A percentile compares a stretch with the other conserved stretches of the same genome.
These are phyloP conservation scores for Mimumesa dahlbomi DNA, from an alignment of 2,888 invertebrate genomes.

Conservation along the genomic window DNA sequence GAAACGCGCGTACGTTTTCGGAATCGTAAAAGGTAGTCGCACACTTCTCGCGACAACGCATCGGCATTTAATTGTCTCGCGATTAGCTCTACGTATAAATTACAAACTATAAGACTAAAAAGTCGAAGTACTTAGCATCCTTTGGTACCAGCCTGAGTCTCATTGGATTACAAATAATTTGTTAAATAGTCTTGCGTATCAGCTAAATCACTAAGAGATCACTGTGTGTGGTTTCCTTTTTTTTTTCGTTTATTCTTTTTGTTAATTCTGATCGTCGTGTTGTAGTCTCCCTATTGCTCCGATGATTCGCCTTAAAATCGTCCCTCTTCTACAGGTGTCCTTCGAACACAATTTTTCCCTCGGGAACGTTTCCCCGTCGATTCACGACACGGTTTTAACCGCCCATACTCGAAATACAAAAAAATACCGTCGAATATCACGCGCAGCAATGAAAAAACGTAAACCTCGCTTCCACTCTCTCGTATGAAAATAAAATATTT, in stretches of 20 bases:
- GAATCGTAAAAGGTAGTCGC: constrained; percentile 58
- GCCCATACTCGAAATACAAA: constrained; percentile 18
- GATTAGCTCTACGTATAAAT: constrained; percentile 56
- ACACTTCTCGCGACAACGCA: constrained; percentile 41
- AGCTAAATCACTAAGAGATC: constrained; percentile 66
- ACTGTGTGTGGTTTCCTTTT: constrained; percentile 44
- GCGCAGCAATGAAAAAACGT: constrained; percentile 31
- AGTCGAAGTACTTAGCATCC: constrained; percentile 62
- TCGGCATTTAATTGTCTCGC: constrained; percentile 28
- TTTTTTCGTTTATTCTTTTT: constrained; percentile 3
- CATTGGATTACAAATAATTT: constrained; percentile 68
- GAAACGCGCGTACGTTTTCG: constrained; percentile 13
- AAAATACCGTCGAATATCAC: constrained; percentile 21
- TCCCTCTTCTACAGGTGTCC: constrained; percentile 5
- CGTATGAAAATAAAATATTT: constrained; percentile 41
- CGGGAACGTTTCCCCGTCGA: background rate
- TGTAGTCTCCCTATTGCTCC: no score
- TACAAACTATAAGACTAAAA: constrained; percentile 65
- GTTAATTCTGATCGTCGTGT: constrained; percentile 16
- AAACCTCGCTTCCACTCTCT: constrained; percentile 1
- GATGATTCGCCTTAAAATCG: no score
- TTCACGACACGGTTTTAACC: no score
- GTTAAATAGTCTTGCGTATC: constrained; percentile 67
- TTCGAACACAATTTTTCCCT: background rate
- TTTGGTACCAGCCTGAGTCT: constrained; percentile 74